Percentiles rank a stretch among this genome's conserved stretches.
Evolutionary conservation across 2,888 invertebrate species (phyloP).

Genomic region (Busseola fusca): DNA sequence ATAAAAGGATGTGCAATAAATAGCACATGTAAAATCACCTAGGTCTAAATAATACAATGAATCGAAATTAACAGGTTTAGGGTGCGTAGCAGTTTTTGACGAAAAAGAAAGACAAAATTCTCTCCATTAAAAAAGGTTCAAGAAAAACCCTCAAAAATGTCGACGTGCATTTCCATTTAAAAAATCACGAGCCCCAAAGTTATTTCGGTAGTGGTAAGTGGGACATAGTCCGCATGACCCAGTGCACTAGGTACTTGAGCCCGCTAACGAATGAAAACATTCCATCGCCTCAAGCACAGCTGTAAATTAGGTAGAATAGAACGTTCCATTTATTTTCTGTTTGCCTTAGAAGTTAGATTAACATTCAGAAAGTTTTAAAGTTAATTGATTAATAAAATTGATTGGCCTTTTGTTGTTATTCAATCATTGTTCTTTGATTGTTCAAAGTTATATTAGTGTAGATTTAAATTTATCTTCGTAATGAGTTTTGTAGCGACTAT

Average conservation of each 20-base stretch:
- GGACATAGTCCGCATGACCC: slow-evolving; percentile 71
- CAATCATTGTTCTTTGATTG: slow-evolving; percentile 6
- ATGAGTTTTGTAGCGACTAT: neutral
- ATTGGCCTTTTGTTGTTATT: slow-evolving; percentile 17
- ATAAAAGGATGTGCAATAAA: neutral
- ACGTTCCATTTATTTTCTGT: slow-evolving; percentile 29
- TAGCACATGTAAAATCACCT: neutral
- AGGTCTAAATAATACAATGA: no score
- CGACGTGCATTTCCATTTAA: slow-evolving; percentile 26
- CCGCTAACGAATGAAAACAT: slow-evolving; percentile 72
- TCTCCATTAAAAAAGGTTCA: neutral
- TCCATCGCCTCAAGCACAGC: slow-evolving; percentile 61
- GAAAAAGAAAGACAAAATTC: neutral
- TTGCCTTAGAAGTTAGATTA: slow-evolving; percentile 18
- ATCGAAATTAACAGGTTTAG: neutral
- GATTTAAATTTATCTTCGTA: neutral
- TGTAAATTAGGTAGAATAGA: slow-evolving; percentile 59
- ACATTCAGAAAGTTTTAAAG: slow-evolving; percentile 22
- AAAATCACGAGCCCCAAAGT: slow-evolving; percentile 56
- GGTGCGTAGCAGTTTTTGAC: neutral
- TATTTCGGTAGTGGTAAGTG: slow-evolving; percentile 71
- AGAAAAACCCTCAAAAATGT: slow-evolving; percentile 3
- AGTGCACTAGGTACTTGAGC: slow-evolving; percentile 64
- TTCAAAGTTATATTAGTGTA: neutral
- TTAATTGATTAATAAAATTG: slow-evolving; percentile 16